A percentile compares a stretch with the other conserved stretches of the same genome.
These are phyloP conservation scores for Penaeus indicus DNA, from an alignment of 1,140 invertebrate genomes.

Conservation along the genomic window DNA sequence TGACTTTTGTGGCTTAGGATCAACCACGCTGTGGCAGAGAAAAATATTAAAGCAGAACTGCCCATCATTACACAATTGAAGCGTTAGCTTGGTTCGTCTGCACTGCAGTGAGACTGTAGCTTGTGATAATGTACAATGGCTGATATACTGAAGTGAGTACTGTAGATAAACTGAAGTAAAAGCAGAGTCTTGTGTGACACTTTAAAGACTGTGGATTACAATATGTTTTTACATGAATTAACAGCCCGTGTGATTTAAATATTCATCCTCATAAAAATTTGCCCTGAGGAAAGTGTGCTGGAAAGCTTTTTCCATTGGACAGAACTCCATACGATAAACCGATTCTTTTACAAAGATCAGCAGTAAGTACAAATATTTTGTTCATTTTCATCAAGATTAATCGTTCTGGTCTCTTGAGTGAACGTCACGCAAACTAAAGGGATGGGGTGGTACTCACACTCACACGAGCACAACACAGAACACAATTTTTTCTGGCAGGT, in stretches of 20 bases:
- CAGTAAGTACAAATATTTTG: slow-evolving; percentile 11
- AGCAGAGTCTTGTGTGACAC: slow-evolving; percentile 29
- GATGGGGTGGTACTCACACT: slow-evolving; percentile 35
- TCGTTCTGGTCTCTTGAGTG: not conserved
- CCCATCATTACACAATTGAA: slow-evolving; percentile 35
- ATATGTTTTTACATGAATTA: slow-evolving; percentile 12
- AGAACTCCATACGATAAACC: slow-evolving; percentile 29
- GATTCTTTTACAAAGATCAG: slow-evolving; percentile 33
- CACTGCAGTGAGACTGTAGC: slow-evolving; percentile 16
- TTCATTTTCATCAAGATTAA: not conserved
- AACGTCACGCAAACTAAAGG: not conserved
- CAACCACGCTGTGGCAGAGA: slow-evolving; percentile 5
- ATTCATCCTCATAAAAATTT: slow-evolving; percentile 48
- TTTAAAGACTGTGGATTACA: not conserved
- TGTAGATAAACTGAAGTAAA: slow-evolving; percentile 32
- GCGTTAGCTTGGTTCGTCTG: slow-evolving; percentile 6
- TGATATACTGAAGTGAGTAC: not conserved
- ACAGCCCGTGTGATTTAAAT: slow-evolving; percentile 23
- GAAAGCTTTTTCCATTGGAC: slow-evolving; percentile 48
- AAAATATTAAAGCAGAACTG: slow-evolving; percentile 22
- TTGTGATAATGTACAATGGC: slow-evolving; percentile 24
- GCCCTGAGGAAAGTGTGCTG: slow-evolving; percentile 50
- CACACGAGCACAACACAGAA: slow-evolving; percentile 57
- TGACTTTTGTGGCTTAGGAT: slow-evolving; percentile 13
- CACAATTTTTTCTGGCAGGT: slow-evolving; percentile 53